phyloP scores from a whole-genome alignment of 2,113 vertebrate species.

The Siniperca chuatsi region DNA sequence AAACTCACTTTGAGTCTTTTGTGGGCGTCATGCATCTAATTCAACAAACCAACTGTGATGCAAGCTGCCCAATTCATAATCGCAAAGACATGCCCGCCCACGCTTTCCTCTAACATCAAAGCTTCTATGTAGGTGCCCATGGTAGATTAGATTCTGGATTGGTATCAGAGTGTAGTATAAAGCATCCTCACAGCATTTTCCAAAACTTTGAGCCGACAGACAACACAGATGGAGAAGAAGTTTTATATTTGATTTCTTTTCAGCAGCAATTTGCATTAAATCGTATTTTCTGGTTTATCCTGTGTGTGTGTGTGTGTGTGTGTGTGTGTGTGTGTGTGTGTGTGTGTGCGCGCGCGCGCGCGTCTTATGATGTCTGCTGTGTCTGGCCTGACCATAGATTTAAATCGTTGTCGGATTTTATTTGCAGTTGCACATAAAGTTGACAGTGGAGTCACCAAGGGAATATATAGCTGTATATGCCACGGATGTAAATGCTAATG shows the following conservation, averaged over 20 bases:
- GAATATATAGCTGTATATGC: constrained; percentile 1
- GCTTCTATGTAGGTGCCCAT: constrained; percentile 20
- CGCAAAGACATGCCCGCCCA: constrained; percentile 37
- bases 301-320: neutral
- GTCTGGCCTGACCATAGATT: neutral
- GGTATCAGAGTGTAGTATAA: neutral
- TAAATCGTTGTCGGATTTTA: constrained; percentile 23
- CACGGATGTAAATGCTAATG: constrained; percentile 42
- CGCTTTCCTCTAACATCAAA: constrained; percentile 48
- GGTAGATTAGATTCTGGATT: constrained; percentile 44
- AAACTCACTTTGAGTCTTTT: constrained; percentile 24
- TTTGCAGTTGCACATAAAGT: constrained; percentile 40
- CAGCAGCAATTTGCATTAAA: constrained; percentile 53
- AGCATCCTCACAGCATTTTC: constrained; percentile 26
- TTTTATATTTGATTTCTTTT: constrained; percentile 53
- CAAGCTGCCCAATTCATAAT: constrained; percentile 45
- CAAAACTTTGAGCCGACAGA: constrained; percentile 39
- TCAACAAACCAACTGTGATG: constrained; percentile 40
- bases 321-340: neutral
- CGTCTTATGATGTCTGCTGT: neutral
- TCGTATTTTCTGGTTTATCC: constrained; percentile 38
- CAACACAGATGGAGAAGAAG: constrained; percentile 30
- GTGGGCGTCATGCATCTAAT: constrained; percentile 27
- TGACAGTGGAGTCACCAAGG: constrained; percentile 20
- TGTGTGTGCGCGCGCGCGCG: neutral